Base-by-base conservation (phyloP, 2,797 vertebrate genomes). In the Galago senegalensis region DNA sequence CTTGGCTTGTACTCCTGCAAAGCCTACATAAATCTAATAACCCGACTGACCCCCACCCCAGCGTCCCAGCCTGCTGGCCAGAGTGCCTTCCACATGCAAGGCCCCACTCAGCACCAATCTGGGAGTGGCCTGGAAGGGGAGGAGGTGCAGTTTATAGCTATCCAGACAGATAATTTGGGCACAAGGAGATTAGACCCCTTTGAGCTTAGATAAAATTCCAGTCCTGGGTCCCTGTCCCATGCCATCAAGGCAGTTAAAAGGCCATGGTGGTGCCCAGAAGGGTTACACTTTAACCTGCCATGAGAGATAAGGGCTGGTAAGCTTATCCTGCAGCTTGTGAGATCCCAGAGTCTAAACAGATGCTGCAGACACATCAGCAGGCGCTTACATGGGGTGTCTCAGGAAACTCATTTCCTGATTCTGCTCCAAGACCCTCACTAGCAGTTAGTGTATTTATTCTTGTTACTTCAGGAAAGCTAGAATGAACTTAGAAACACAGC, bases 391-490 rank as follows among this genome's bases (percentile, higher is more conserved):
- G 40, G 14, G 73, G 73, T 63, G 69, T 94, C 95, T 34, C 27
- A 49, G 97, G 96, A 94, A 97, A 84, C 49, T 60, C 88, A 56
- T 69, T 96, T 98, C 97, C 98, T 97, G 92, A 89, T 89, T 89
- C 67, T 89, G 82, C 81, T 72, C 85, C 10, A 65, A 87, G 43
- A 70, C 1, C 21, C 37, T 79, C 49, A 40, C 53, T 90, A 87
- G 61, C 90, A 29, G 18, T 60, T 40, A 70, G 43, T 5, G 0
- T n/a, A 49, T 89, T 90, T 84, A 10, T 76, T 82, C 80, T 34
- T 34, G 40, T 87, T 80, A 89, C 53, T 60, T 16, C 2, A 29
- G 76, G 83, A 37, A 40, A 67, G 70, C 2, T 1, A 70, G 91
- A 86, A 31, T 43, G 49, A 6, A 13, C 65, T 73, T 31, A 70